phyloP scores from a whole-genome alignment of 2,797 vertebrate genomes.

The Brachyrhaphis roseni region DNA sequence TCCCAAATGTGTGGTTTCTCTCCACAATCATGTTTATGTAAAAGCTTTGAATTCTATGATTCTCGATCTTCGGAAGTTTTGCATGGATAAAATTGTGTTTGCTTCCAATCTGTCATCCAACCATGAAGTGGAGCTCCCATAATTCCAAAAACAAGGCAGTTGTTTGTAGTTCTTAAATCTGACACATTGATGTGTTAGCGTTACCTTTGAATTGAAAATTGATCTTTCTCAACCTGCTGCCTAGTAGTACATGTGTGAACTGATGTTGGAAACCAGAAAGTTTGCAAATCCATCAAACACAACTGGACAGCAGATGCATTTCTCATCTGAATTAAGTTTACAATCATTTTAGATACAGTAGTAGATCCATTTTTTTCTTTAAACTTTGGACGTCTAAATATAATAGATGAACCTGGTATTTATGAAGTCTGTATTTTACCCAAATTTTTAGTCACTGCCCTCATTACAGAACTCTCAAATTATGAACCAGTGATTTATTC shows the following conservation, averaged over 20 bases:
- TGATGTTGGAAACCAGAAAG: not conserved
- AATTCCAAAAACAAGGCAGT: not conserved
- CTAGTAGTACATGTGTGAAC: not conserved
- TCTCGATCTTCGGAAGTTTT: constrained; percentile 49
- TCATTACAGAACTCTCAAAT: constrained; percentile 11
- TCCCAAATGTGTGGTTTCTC: constrained; percentile 49
- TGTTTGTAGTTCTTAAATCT: not conserved
- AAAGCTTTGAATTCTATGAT: constrained; percentile 18
- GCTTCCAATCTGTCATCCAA: constrained; percentile 39
- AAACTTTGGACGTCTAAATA: not conserved
- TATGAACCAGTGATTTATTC: constrained; percentile 14
- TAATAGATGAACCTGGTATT: not conserved
- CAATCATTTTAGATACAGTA: not conserved
- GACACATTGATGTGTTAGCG: not conserved
- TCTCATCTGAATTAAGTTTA: not conserved
- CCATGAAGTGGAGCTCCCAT: not conserved
- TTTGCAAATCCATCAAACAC: not conserved
- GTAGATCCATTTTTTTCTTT: not conserved
- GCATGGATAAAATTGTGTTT: constrained; percentile 36
- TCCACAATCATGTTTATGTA: constrained; percentile 28
- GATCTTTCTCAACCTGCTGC: not conserved
- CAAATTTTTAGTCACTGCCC: not conserved
- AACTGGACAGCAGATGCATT: not conserved
- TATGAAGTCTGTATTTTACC: not conserved
- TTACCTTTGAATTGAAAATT: constrained; percentile 17